phyloP scores from a whole-genome alignment of 2,888 invertebrate species.

The Alloscopus bannaensis region DNA sequence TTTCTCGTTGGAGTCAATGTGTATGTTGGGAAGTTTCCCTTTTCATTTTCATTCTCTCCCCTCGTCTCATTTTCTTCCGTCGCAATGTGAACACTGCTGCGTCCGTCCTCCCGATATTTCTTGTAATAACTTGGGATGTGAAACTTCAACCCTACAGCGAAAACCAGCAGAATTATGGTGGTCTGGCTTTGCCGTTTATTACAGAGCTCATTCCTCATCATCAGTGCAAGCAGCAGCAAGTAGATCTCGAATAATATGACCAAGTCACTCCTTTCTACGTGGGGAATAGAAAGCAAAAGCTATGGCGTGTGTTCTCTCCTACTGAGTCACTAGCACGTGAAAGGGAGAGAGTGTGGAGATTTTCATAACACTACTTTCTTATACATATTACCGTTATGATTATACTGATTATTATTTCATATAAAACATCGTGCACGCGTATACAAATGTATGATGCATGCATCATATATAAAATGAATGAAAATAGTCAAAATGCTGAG shows the following conservation, averaged over 20 bases:
- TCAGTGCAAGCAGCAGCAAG: too few relatives aligned
- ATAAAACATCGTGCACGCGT: neutral
- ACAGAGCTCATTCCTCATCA: slow-evolving; percentile 50
- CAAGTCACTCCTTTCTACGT: neutral
- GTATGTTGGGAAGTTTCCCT: too few relatives aligned
- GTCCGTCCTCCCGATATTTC: neutral
- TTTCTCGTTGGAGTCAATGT: slow-evolving; percentile 19
- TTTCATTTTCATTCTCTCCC: slow-evolving; percentile 32
- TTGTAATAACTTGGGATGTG: slow-evolving; percentile 7
- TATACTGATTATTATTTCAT: slow-evolving; percentile 54
- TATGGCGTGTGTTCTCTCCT: neutral
- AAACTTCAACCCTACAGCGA: neutral
- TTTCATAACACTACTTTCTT: slow-evolving; percentile 44
- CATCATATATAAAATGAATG: slow-evolving; percentile 7
- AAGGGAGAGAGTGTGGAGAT: slow-evolving; percentile 5
- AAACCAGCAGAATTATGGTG: slow-evolving; percentile 36
- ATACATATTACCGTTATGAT: slow-evolving; percentile 43
- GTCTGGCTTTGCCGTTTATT: slow-evolving; percentile 47
- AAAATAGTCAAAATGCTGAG: slow-evolving; percentile 19
- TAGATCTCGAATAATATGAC: slow-evolving; percentile 25
- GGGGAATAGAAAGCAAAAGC: slow-evolving; percentile 24
- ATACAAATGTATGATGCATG: slow-evolving; percentile 11
- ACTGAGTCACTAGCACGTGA: neutral
- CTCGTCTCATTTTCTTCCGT: slow-evolving; percentile 3
- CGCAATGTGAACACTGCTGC: neutral